Percentiles rank a stretch among this genome's conserved stretches.
These are phyloP conservation scores for Dryobates pubescens DNA, from an alignment of 2,797 vertebrate species.

Conservation along the genomic window DNA sequence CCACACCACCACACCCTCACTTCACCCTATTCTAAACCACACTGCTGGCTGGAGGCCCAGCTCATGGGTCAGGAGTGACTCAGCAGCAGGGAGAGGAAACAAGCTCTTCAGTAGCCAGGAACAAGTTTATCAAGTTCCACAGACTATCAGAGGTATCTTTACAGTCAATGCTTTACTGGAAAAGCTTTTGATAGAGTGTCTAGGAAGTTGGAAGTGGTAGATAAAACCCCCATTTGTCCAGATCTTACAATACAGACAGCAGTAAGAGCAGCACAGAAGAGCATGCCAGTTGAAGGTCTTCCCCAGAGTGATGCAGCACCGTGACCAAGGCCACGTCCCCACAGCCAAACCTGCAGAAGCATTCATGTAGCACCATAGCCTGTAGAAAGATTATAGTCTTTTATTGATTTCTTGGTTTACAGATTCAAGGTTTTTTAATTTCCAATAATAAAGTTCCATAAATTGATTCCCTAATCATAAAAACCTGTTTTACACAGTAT, in stretches of 20 bases:
- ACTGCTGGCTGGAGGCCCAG: not conserved
- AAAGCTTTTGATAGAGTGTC: not conserved
- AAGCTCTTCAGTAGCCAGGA: not conserved
- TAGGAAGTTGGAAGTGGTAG: not conserved
- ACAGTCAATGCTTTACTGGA: not conserved
- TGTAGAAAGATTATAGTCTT: conserved; percentile 80
- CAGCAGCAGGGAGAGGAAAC: not conserved
- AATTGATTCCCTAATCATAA: conserved; percentile 78
- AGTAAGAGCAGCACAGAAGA: not conserved
- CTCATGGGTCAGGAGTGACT: not conserved
- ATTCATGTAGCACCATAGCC: conserved; percentile 68
- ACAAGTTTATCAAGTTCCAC: not conserved
- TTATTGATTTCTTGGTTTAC: conserved; percentile 77
- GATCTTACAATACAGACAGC: not conserved
- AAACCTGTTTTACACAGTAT: conserved; percentile 81
- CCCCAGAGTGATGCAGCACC: not conserved
- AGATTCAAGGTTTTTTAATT: conserved; percentile 72
- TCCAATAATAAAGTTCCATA: conserved; percentile 81
- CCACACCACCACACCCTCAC: not conserved
- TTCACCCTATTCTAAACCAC: too few relatives aligned
- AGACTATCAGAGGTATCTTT: not conserved
- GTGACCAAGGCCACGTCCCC: not conserved
- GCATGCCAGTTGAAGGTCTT: not conserved
- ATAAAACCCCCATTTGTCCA: not conserved
- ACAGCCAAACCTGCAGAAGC: not conserved